These are phyloP conservation scores for Tanytarsus gracilentus DNA, from an alignment of 2,888 invertebrate species.

Conservation along the genomic window DNA sequence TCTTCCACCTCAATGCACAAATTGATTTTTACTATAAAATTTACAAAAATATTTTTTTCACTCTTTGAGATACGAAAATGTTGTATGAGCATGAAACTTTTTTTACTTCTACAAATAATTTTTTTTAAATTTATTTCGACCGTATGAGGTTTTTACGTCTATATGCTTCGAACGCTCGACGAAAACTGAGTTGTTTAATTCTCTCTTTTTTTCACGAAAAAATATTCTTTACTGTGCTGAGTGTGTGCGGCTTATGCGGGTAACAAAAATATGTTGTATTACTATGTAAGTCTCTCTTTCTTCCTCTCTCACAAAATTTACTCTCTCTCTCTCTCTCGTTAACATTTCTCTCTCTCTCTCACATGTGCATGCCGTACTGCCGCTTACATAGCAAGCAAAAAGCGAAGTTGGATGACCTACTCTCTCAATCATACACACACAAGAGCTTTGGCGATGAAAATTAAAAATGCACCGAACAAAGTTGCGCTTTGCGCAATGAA, in stretches of 20 bases:
- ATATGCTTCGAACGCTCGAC: neutral
- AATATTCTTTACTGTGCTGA: neutral
- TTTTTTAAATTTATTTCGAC: constrained; percentile 11
- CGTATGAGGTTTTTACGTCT: constrained; percentile 16
- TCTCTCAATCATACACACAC: no score
- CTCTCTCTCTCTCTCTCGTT: neutral
- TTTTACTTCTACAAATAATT: neutral
- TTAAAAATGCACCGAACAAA: constrained; percentile 15
- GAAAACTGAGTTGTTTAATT: constrained; percentile 16
- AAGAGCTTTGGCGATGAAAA: constrained; percentile 12
- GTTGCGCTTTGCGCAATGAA: constrained; percentile 10
- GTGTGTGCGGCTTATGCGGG: constrained; percentile 15
- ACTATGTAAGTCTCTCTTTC: no score
- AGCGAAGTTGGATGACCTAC: constrained; percentile 1
- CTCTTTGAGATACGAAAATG: neutral
- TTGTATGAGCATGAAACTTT: neutral
- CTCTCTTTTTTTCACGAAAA: constrained; percentile 13
- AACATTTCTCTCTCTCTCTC: neutral
- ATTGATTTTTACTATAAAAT: neutral
- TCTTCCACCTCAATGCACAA: constrained; percentile 15
- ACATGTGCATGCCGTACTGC: neutral
- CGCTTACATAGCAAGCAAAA: neutral
- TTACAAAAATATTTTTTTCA: neutral
- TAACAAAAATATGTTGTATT: neutral
- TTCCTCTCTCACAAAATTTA: no score